Evolutionary conservation across 2,888 invertebrate genomes (phyloP).

Genomic region (Pelosia muscerda): DNA sequence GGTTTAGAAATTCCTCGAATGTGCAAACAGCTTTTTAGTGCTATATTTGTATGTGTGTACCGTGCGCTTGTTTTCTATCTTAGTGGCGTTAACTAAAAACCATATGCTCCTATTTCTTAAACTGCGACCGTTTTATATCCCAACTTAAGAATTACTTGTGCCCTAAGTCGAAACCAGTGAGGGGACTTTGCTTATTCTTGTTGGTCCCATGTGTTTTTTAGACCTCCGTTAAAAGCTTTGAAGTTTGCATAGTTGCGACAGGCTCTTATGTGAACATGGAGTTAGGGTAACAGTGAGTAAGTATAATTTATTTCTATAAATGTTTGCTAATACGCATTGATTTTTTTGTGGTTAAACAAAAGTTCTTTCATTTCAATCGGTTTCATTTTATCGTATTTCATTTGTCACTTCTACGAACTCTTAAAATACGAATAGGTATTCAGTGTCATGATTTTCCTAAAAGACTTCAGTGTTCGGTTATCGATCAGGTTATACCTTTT

Average conservation of each 20-base stretch:
- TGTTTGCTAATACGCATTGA: not conserved
- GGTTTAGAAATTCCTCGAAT: conserved; percentile 13
- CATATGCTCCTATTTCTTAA: conserved; percentile 33
- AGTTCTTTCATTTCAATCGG: not conserved
- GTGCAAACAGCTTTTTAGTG: not conserved
- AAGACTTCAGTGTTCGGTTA: no score
- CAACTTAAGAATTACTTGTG: conserved; percentile 53
- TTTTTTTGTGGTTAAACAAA: no score
- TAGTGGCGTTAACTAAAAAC: not conserved
- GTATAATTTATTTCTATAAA: not conserved
- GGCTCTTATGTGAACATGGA: conserved; percentile 7
- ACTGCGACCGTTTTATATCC: conserved; percentile 29
- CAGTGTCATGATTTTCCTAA: no score
- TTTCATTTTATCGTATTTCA: no score
- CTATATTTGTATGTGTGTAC: not conserved
- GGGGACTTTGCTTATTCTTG: conserved; percentile 45
- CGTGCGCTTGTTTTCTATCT: not conserved
- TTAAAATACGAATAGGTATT: no score
- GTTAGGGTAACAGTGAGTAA: conserved; percentile 5
- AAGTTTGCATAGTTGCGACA: conserved; percentile 48
- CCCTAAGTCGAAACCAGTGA: conserved; percentile 45
- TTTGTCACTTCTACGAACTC: no score
- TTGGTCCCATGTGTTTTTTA: conserved; percentile 62
- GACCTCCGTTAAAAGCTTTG: conserved; percentile 63
- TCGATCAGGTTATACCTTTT: not conserved